Percentiles rank a stretch among this genome's conserved stretches.
Conservation (phyloP, 2,888 invertebrate species). For the Agonopterix alstromeriana region DNA sequence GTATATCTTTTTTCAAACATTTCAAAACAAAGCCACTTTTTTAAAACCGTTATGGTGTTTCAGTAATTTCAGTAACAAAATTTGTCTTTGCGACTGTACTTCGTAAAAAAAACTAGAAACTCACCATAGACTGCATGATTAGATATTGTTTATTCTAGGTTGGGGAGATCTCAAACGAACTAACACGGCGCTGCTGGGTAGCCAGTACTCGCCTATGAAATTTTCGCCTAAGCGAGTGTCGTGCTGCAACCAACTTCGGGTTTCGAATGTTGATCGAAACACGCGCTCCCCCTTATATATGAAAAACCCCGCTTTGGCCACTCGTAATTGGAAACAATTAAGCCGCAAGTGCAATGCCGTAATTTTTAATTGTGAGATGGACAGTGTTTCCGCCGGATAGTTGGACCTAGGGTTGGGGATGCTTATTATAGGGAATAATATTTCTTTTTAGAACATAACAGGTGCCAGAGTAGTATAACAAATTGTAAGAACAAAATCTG, state of each 20-base stretch:
- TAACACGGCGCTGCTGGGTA: slow-evolving; percentile 67
- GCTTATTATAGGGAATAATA: background rate
- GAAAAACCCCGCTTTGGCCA: slow-evolving; percentile 53
- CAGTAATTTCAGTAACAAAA: too few species aligned
- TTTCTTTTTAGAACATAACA: background rate
- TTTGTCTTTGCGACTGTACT: too few species aligned
- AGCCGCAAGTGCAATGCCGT: slow-evolving; percentile 62
- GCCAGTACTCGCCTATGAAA: slow-evolving; percentile 72
- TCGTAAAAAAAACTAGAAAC: too few species aligned
- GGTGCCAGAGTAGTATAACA: too few species aligned
- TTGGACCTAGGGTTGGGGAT: slow-evolving; percentile 1
- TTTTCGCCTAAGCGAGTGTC: slow-evolving; percentile 65
- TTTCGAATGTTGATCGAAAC: slow-evolving; percentile 60
- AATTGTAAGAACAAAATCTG: too few species aligned
- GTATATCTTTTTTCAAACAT: too few species aligned
- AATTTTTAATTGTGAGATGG: slow-evolving; percentile 66
- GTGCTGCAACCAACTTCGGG: slow-evolving; percentile 58
- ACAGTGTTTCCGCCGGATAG: slow-evolving; percentile 38
- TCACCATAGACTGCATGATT: slow-evolving; percentile 75
- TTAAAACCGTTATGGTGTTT: too few species aligned
- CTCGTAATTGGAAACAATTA: slow-evolving; percentile 74
- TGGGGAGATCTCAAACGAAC: slow-evolving; percentile 75
- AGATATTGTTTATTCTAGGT: slow-evolving; percentile 41
- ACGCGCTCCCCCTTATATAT: slow-evolving; percentile 62
- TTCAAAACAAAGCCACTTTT: too few species aligned